Percentiles rank a stretch among this genome's conserved stretches.
Conservation (phyloP, 2,888 invertebrate genomes). For the Rhyacophila evoluta region DNA sequence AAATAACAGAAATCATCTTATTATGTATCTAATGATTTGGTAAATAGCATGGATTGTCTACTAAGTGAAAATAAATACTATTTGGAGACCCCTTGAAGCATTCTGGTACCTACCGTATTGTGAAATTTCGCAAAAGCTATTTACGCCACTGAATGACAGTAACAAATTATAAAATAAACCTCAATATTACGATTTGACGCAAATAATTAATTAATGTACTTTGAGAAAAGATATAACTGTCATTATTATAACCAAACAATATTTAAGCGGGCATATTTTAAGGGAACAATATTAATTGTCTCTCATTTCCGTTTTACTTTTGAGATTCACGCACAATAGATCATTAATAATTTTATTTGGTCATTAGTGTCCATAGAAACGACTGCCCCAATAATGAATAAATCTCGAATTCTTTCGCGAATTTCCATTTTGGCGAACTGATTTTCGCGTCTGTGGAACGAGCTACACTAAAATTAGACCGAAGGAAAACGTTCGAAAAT, state of each 20-base stretch:
- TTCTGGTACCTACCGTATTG: too few species aligned
- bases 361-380: neutral
- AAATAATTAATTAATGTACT: neutral
- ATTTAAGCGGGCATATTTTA: neutral
- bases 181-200: neutral
- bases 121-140: too few species aligned
- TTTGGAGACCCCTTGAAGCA: too few species aligned
- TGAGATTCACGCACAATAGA: slow-evolving; percentile 1
- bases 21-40: too few species aligned
- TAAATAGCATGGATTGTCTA: too few species aligned
- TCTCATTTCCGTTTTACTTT: neutral
- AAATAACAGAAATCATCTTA: too few species aligned
- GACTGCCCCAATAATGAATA: neutral
- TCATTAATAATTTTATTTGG: slow-evolving; percentile 19
- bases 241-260: neutral
- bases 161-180: neutral
- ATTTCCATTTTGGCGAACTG: neutral
- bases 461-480: neutral
- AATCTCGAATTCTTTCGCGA: neutral
- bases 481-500: neutral
- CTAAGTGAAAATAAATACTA: too few species aligned
- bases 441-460: neutral
- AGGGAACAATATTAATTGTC: neutral
- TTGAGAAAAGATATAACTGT: neutral
- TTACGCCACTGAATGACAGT: too few species aligned